Percentiles rank a stretch among this genome's conserved stretches.
Conservation (phyloP, 92 coral and sea anemone species). For the Palythoa grandiflora region DNA sequence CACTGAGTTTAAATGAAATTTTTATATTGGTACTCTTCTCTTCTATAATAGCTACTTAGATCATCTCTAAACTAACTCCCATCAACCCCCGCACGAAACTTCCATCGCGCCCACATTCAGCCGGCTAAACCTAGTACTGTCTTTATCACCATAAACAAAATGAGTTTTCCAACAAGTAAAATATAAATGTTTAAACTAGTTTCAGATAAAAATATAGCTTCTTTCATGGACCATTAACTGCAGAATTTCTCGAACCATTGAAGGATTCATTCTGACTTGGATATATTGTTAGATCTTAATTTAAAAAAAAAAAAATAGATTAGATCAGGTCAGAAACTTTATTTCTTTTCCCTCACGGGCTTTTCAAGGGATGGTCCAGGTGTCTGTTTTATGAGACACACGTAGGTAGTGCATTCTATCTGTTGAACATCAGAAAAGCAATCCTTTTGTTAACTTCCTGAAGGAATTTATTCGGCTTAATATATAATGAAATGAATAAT, state of each 20-base stretch:
- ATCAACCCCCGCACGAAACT: not conserved
- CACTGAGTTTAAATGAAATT: not conserved
- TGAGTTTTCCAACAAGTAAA: not conserved
- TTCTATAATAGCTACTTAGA: not conserved
- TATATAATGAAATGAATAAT: not conserved
- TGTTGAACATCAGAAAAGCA: not conserved
- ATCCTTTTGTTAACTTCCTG: not conserved
- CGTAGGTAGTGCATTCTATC: not conserved
- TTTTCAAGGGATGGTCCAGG: not conserved
- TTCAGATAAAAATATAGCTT: not conserved
- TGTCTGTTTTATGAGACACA: not conserved
- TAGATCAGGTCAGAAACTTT: too few species aligned
- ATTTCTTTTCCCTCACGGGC: too few species aligned
- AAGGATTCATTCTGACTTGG: not conserved
- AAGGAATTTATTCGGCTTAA: not conserved
- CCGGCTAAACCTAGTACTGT: not conserved
- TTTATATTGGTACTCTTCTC: not conserved
- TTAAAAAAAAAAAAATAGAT: too few species aligned
- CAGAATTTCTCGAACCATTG: slow-evolving; percentile 41
- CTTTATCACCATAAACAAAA: not conserved
- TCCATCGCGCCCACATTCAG: not conserved
- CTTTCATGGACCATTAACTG: slow-evolving; percentile 14
- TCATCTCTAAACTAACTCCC: not conserved
- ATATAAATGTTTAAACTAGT: not conserved
- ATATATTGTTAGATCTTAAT: too few species aligned